Evolutionary conservation across 2,113 vertebrate species (phyloP).

Genomic region (Entelurus aequoreus): DNA sequence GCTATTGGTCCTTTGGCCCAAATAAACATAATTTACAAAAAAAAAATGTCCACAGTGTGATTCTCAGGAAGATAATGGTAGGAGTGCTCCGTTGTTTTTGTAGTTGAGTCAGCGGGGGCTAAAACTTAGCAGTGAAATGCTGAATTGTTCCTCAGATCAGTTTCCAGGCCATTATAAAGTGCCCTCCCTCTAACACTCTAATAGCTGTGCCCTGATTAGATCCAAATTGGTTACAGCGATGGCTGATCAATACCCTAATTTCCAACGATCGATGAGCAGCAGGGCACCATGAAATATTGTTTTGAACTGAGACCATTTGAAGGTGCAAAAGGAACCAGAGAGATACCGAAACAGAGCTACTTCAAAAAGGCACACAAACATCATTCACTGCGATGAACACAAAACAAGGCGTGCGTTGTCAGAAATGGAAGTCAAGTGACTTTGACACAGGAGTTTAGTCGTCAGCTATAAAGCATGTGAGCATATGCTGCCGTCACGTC

Average conservation of each 20-base stretch:
- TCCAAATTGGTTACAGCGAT: neutral
- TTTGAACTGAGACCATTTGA: neutral
- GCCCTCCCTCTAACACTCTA: neutral
- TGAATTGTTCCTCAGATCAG: neutral
- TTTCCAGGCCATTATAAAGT: neutral
- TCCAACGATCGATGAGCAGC: conserved; percentile 4
- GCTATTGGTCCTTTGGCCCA: too few relatives aligned
- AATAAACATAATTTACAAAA: too few relatives aligned
- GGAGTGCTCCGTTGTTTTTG: neutral
- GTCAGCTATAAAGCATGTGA: neutral
- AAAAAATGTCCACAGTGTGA: too few relatives aligned
- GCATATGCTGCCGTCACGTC: neutral
- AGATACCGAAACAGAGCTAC: neutral
- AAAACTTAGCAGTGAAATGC: neutral
- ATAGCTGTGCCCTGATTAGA: neutral
- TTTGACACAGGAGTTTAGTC: neutral
- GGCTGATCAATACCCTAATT: conserved; percentile 3
- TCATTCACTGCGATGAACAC: too few relatives aligned
- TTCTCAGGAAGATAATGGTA: too few relatives aligned
- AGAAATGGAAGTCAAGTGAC: neutral
- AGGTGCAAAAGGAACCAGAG: neutral
- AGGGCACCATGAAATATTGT: neutral
- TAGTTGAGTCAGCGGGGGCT: too few relatives aligned
- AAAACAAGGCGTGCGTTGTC: too few relatives aligned
- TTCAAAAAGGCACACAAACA: too few relatives aligned